A percentile compares a stretch with the other conserved stretches of the same genome.
phyloP scores from a whole-genome alignment of 2,888 invertebrate genomes.

The Pyrgus malvae region DNA sequence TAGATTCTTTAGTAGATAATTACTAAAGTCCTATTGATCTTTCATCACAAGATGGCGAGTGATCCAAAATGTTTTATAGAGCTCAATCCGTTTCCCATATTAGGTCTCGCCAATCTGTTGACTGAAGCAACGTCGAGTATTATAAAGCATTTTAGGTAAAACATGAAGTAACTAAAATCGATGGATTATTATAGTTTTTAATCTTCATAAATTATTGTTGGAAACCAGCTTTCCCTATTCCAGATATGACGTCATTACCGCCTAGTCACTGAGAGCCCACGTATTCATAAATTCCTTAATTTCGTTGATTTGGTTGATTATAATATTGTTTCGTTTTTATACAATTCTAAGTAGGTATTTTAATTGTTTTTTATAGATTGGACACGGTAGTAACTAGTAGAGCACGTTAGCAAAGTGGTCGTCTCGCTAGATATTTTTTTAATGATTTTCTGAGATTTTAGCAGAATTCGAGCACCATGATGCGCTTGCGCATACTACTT shows the following conservation, averaged over 20 bases:
- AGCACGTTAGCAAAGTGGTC: slow-evolving; percentile 71
- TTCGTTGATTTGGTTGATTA: slow-evolving; percentile 68
- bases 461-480: slow-evolving; percentile 46
- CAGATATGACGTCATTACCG: slow-evolving; percentile 67
- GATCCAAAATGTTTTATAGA: slow-evolving; percentile 65
- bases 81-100: slow-evolving; percentile 51
- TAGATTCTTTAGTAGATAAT: slow-evolving; percentile 49
- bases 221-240: slow-evolving; percentile 49
- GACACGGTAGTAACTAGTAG: slow-evolving; percentile 78
- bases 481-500: slow-evolving; percentile 53
- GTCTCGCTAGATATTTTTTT: slow-evolving; percentile 73
- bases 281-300: slow-evolving; percentile 62
- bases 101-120: slow-evolving; percentile 46
- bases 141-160: slow-evolving; percentile 69
- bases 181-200: slow-evolving; percentile 50
- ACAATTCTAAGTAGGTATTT: slow-evolving; percentile 64
- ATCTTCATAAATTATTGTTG: slow-evolving; percentile 51
- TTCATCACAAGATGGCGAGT: slow-evolving; percentile 56
- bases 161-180: slow-evolving; percentile 35
- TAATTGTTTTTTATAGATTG: slow-evolving; percentile 53
- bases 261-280: slow-evolving; percentile 81
- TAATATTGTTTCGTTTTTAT: slow-evolving; percentile 74
- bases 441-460: slow-evolving; percentile 67
- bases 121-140: slow-evolving; percentile 57
- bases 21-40: slow-evolving; percentile 49